Base-by-base conservation (phyloP, 1,140 invertebrate species). In the Dryas iulia region DNA sequence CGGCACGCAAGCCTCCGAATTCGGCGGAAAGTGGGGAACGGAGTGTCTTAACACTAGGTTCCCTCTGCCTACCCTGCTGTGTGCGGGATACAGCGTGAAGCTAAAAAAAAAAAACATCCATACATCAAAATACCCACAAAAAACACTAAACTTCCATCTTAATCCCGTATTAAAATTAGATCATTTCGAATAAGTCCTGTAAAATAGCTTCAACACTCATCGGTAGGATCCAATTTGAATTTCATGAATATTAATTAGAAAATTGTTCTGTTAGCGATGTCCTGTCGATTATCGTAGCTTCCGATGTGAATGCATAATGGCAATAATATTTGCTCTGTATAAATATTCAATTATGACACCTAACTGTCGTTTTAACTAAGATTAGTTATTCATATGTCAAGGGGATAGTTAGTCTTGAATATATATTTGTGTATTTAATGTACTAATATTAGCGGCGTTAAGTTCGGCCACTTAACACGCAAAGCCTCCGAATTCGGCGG, bases 241-340 rank as follows among this genome's bases (percentile, higher is more conserved):
- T 83, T 81, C 78, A 79, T 83, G 75, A 83, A 81, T 83, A 77
- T 81, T 81, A 74, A 81, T 71, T 68, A 65, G 71, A 65, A 75
- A 62, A 74, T 69, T 73, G 62, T 63, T 67, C 65, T 47, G 33
- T 59, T 18, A 11, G 61, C 18, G 39, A 56, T 63, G 21, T 53
- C 61, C 52, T 26, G 53, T 56, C 53, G 53, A 56, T 56, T 56
- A 56, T 56, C 53, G 24, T 56, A n/a, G 53, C 53, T 47, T 47
- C 39, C 14, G 35, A 54, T 24, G 23, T 11, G 6, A n/a, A 39
- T 18, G 12, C 14, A 56, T 56, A 56, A 56, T 56, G 25, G 24
- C 53, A 56, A 56, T 26, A 56, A 56, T 25, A 26, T 56, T 56
- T 56, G 24, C 21, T 25, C 8, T 56, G 53, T 47, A 47, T 47